Evolutionary conservation across 2,888 invertebrate species (phyloP).

Genomic region (Zeuzera pyrina): DNA sequence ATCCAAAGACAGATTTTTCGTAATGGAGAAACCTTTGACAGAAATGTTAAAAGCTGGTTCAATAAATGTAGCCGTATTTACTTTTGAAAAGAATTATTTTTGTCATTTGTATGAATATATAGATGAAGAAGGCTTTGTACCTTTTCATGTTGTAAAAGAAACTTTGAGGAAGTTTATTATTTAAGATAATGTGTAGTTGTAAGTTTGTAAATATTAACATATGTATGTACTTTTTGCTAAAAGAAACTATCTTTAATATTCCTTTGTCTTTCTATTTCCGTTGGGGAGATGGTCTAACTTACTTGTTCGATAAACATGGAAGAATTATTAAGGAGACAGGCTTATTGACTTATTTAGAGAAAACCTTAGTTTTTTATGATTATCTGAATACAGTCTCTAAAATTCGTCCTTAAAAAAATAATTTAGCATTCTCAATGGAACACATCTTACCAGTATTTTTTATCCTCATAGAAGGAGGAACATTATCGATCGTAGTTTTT

Average conservation of each 20-base stretch:
- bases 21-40: background rate
- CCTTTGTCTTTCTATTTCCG: slow-evolving; percentile 1
- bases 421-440: too few relatives aligned
- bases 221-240: too few relatives aligned
- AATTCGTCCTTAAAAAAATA: too few relatives aligned
- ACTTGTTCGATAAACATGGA: background rate
- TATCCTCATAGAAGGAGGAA: too few relatives aligned
- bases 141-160: slow-evolving; percentile 1
- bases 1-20: background rate
- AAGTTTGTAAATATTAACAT: too few relatives aligned
- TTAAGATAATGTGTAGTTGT: too few relatives aligned
- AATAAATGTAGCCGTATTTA: background rate
- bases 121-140: background rate
- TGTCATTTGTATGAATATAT: background rate
- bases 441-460: too few relatives aligned
- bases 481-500: too few relatives aligned
- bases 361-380: background rate
- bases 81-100: background rate
- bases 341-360: background rate
- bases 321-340: background rate
- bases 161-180: too few relatives aligned
- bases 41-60: background rate
- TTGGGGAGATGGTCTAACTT: background rate
- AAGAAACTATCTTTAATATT: background rate
- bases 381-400: background rate